These are phyloP conservation scores for Sphyrna mokarran DNA, from an alignment of 2,113 vertebrate species.

Conservation along the genomic window DNA sequence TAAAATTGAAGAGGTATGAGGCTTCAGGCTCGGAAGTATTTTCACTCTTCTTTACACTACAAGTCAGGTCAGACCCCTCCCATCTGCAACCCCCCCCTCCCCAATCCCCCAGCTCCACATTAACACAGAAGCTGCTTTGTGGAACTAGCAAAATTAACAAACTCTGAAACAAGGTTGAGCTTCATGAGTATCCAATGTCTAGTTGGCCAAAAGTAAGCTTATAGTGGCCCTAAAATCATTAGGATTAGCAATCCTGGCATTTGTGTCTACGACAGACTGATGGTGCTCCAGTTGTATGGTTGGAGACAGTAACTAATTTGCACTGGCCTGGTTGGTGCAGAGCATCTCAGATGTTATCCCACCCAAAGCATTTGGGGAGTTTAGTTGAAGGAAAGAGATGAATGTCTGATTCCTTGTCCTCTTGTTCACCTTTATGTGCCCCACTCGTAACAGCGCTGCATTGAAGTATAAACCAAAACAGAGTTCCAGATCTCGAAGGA, in stretches of 20 bases:
- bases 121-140: background rate
- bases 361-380: background rate
- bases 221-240: background rate
- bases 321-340: background rate
- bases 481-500: background rate
- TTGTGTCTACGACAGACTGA: background rate
- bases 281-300: background rate
- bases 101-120: background rate
- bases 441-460: background rate
- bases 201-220: background rate
- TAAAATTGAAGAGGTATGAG: background rate
- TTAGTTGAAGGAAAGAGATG: background rate
- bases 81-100: too few species aligned
- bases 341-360: background rate
- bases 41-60: background rate
- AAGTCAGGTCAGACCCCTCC: background rate
- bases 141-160: background rate
- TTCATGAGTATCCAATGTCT: background rate
- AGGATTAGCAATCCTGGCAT: background rate
- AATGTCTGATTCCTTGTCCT: background rate
- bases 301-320: background rate
- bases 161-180: background rate
- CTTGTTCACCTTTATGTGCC: background rate
- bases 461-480: background rate
- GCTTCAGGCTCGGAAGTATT: background rate